Base-by-base conservation (phyloP, 1,140 invertebrate species). In the Drosophila kikkawai region DNA sequence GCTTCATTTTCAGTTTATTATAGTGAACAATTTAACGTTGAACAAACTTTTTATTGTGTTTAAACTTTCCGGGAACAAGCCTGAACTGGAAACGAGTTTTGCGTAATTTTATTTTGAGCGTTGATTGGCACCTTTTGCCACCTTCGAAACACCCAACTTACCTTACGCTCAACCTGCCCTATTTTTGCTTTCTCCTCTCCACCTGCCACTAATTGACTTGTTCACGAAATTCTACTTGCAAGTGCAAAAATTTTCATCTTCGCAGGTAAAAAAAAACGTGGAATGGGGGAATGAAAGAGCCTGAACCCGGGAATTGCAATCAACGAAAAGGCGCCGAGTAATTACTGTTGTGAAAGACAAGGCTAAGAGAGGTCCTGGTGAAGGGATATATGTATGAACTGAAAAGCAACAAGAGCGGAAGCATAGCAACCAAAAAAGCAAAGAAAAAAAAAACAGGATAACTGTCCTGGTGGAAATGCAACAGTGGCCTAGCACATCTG, bases 311-410 rank as follows among this genome's bases (percentile, higher is more conserved):
- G 44, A 42, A 36, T 42, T 55, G 63, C 77, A 83, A 84, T 83
- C 76, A 83, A 71, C 60, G 55, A 50, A 82, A 66, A 82, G 75
- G 67, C 75, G 66, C 59, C 74, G 69, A 79, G 66, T 87, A 86
- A 82, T 86, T 86, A 79, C 58, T 36, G 55, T 50, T 80, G 63
- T 36, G 37, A 22, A 45, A 41, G 51, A 19, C 19, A 42, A 58
- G 58, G 19, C 26, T n/a, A 29, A 53, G 51, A 17, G 26, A 37
- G 32, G 51, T 55, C 17, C 34, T 42, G 32, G 5, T 39, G 34
- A 29, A 39, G 32, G 32, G 48, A 34, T 34, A 48, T n/a, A 29
- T 29, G 42, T 19, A 42, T 34, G 17, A 37, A 22, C 51, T 22
- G 11, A 50, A 44, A 68, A 58, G 47, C 32, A 57, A 57, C 37